Conservation (phyloP, 2,797 vertebrate species). For the Xenentodon cancila region DNA sequence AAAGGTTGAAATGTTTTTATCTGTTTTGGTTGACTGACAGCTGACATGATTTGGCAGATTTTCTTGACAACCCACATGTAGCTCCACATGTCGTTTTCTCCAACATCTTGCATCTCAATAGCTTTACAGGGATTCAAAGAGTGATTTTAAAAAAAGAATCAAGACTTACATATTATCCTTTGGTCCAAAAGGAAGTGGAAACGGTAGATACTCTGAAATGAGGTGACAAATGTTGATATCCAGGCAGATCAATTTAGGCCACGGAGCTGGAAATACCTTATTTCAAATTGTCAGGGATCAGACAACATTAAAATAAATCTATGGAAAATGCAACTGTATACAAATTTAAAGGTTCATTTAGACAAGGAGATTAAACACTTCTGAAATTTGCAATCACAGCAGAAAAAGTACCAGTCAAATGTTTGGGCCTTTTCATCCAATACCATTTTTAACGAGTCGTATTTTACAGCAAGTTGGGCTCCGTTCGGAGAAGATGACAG, state of each 20-base stretch:
- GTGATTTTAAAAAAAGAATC: too few relatives aligned
- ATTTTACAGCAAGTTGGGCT: neutral
- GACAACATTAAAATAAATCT: neutral
- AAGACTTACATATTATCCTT: too few relatives aligned
- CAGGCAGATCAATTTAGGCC: neutral
- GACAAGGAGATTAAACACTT: neutral
- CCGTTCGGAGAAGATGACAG: neutral
- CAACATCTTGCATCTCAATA: too few relatives aligned
- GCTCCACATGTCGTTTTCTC: too few relatives aligned
- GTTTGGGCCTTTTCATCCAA: neutral
- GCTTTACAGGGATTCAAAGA: too few relatives aligned
- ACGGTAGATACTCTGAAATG: neutral
- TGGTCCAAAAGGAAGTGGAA: neutral
- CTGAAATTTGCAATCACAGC: neutral
- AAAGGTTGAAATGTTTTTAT: neutral
- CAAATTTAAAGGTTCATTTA: conserved; percentile 2
- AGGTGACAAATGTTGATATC: neutral
- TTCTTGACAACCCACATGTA: too few relatives aligned
- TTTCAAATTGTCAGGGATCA: neutral
- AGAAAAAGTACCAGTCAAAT: neutral
- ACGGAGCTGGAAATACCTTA: neutral
- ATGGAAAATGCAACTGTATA: neutral
- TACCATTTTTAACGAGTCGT: neutral
- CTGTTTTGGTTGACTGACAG: too few relatives aligned
- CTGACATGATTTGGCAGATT: too few relatives aligned